Evolutionary conservation across 2,113 vertebrate species (phyloP).

Genomic region (Brachypodius melanocephalos): DNA sequence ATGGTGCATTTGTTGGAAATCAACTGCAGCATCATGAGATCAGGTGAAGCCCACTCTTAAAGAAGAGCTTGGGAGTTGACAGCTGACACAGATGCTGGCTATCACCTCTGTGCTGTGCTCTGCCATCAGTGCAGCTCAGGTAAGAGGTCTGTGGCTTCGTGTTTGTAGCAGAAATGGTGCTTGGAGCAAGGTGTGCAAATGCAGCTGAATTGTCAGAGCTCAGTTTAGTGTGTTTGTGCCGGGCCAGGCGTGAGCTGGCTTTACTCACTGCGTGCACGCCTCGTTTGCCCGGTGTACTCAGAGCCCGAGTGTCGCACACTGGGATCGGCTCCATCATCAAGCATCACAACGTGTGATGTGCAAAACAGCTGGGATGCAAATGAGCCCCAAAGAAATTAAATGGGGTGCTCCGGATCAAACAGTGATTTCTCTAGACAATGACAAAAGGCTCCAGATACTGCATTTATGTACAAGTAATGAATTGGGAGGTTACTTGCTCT

Average conservation of each 20-base stretch:
- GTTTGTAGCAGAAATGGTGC: background rate
- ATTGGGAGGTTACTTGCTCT: background rate
- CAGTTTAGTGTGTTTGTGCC: background rate
- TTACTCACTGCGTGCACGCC: background rate
- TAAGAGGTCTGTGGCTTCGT: fast-evolving
- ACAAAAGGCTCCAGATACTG: background rate
- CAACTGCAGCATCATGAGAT: fast-evolving
- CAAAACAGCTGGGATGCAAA: background rate
- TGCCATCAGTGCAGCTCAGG: background rate
- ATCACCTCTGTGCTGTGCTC: background rate
- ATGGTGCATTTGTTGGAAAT: background rate
- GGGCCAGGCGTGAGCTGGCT: background rate
- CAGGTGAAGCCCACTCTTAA: background rate
- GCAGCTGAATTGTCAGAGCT: background rate
- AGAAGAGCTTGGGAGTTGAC: background rate
- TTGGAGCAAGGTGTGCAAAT: background rate
- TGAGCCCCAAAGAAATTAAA: background rate
- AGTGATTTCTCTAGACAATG: background rate
- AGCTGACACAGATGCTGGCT: background rate
- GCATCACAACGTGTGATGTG: background rate
- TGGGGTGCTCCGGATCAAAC: background rate
- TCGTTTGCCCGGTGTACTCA: background rate
- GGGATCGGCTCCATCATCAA: background rate
- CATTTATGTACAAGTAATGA: background rate
- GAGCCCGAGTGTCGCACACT: fast-evolving